Evolutionary conservation across 1,140 invertebrate genomes (phyloP).

Genomic region (Eciton burchellii): DNA sequence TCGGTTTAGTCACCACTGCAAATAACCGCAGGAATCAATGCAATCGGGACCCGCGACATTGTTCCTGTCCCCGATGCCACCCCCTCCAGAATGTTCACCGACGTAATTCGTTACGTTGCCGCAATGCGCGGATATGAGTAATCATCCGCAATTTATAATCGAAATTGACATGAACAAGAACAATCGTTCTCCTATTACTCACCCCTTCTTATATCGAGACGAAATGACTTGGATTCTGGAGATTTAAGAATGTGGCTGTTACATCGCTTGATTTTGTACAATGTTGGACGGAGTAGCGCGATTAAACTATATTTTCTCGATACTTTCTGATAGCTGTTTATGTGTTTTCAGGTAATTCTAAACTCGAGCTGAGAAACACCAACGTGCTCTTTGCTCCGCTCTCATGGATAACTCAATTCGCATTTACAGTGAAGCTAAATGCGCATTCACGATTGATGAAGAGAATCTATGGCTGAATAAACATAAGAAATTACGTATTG

Average conservation of each 20-base stretch:
- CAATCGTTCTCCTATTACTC: not conserved
- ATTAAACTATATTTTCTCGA: not conserved
- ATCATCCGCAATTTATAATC: not conserved
- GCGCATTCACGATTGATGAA: too few species aligned
- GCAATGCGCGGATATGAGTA: not conserved
- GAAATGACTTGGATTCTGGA: not conserved
- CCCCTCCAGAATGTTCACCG: not conserved
- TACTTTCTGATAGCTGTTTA: too few species aligned
- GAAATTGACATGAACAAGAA: conserved; percentile 15
- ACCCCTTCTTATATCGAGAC: not conserved
- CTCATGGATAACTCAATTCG: too few species aligned
- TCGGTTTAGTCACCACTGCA: conserved; percentile 72
- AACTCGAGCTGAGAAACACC: too few species aligned
- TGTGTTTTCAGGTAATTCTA: too few species aligned
- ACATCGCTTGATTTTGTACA: too few species aligned
- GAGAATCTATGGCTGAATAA: not conserved
- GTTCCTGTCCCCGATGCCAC: not conserved
- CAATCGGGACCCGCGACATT: not conserved
- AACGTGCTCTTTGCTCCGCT: too few species aligned
- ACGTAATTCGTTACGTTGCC: conserved; percentile 35
- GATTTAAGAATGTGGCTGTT: too few species aligned
- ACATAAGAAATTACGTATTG: not conserved
- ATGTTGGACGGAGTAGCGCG: too few species aligned
- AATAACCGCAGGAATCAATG: conserved; percentile 67
- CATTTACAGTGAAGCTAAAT: too few species aligned